Evolutionary conservation across 1,140 invertebrate genomes (phyloP).

Genomic region (Pseudomyrmex pallidus): DNA sequence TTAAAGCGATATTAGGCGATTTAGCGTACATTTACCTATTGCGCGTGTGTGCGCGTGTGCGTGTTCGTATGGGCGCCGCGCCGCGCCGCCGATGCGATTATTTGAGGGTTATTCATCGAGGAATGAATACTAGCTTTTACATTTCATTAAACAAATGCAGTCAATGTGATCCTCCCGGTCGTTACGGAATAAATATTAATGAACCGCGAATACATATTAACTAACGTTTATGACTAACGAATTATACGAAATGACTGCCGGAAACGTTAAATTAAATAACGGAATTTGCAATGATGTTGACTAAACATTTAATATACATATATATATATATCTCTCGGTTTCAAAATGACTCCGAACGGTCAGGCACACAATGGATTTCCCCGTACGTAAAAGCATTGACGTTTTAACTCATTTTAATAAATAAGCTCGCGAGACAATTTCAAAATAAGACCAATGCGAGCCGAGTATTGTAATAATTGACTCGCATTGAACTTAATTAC

Average conservation of each 20-base stretch:
- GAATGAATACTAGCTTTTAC: neutral
- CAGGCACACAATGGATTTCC: too few relatives aligned
- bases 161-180: neutral
- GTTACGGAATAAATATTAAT: conserved; percentile 24
- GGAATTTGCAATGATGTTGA: neutral
- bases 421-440: too few relatives aligned
- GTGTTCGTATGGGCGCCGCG: neutral
- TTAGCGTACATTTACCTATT: too few relatives aligned
- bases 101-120: conserved; percentile 11
- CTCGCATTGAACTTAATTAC: too few relatives aligned
- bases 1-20: neutral
- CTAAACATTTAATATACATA: conserved; percentile 14
- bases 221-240: conserved; percentile 18
- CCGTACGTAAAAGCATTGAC: too few relatives aligned
- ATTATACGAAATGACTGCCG: conserved; percentile 22
- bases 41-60: too few relatives aligned
- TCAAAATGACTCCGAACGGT: too few relatives aligned
- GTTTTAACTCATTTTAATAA: neutral
- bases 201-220: neutral
- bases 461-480: too few relatives aligned
- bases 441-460: too few relatives aligned
- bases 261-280: conserved; percentile 15
- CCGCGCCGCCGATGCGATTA: neutral
- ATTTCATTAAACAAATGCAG: conserved; percentile 14
- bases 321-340: neutral